These are phyloP conservation scores for Conopomorpha cramerella DNA, from an alignment of 1,140 invertebrate genomes.

Conservation along the genomic window DNA sequence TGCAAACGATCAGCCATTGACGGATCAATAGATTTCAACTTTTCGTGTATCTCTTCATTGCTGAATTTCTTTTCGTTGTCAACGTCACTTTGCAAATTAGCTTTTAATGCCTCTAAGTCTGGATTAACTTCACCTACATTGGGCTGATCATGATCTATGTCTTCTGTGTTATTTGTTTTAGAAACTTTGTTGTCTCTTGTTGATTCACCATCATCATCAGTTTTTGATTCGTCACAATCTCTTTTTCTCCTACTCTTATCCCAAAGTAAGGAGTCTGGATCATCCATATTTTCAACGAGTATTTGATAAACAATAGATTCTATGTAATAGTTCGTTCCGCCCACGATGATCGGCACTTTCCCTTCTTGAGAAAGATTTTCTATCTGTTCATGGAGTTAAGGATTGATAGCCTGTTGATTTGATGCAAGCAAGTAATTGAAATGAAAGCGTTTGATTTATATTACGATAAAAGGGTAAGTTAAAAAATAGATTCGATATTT, in stretches of 20 bases:
- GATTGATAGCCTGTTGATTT: too few species aligned
- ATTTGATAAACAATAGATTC: conserved; percentile 93
- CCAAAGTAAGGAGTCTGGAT: conserved; percentile 33
- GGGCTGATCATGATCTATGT: conserved; percentile 4
- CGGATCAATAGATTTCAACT: conserved; percentile 76
- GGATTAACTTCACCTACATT: conserved; percentile 8
- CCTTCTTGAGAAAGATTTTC: conserved; percentile 70
- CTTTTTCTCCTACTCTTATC: conserved; percentile 39
- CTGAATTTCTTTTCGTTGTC: conserved; percentile 37
- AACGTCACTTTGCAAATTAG: conserved; percentile 26
- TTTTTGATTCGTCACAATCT: conserved; percentile 15
- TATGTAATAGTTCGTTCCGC: conserved; percentile 99
- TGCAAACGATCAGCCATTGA: conserved; percentile 78
- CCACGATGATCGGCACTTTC: conserved; percentile 92
- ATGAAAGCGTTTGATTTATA: too few species aligned
- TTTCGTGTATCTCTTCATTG: conserved; percentile 67
- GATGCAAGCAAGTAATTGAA: too few species aligned
- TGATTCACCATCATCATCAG: conserved; percentile 6
- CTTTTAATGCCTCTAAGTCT: conserved; percentile 13
- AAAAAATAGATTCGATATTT: too few species aligned
- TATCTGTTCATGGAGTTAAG: conserved; percentile 64
- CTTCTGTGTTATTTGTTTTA: conserved; percentile 3
- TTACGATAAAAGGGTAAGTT: too few species aligned
- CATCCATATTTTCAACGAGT: conserved; percentile 65
- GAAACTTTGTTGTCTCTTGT: conserved; percentile 1